Percentiles rank a stretch among this genome's conserved stretches.
Evolutionary conservation across 2,113 vertebrate genomes (phyloP).

Genomic region (Excalfactoria chinensis): DNA sequence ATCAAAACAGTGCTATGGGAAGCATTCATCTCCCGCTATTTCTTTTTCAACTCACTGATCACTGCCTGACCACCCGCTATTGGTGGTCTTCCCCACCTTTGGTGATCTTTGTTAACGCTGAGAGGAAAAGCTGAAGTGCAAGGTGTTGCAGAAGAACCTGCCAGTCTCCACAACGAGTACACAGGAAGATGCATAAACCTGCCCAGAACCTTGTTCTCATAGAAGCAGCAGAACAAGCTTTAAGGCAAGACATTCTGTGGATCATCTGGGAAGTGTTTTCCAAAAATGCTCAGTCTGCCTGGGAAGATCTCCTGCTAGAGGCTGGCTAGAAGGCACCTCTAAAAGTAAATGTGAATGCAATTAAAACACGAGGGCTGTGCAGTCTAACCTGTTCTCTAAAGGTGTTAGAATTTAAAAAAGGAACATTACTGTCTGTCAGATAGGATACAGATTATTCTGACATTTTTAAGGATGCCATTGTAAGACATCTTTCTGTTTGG

Average conservation of each 20-base stretch:
- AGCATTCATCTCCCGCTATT: rapidly evolving
- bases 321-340: not conserved
- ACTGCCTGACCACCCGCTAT: not conserved
- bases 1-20: not conserved
- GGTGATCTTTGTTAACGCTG: not conserved
- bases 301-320: not conserved
- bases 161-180: not conserved
- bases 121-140: not conserved
- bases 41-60: not conserved
- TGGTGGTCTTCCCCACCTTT: no score
- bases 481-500: not conserved
- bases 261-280: not conserved
- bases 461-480: not conserved
- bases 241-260: not conserved
- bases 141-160: not conserved
- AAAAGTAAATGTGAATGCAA: not conserved
- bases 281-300: not conserved
- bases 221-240: not conserved
- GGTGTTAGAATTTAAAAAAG: not conserved
- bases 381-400: not conserved
- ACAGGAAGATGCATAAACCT: not conserved
- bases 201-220: not conserved
- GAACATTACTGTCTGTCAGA: not conserved
- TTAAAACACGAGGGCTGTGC: not conserved
- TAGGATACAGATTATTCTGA: not conserved